Evolutionary conservation across 2,888 invertebrate genomes (phyloP), one percentile per base, ranked within the genome.

Genomic region (Mamestra brassicae): DNA sequence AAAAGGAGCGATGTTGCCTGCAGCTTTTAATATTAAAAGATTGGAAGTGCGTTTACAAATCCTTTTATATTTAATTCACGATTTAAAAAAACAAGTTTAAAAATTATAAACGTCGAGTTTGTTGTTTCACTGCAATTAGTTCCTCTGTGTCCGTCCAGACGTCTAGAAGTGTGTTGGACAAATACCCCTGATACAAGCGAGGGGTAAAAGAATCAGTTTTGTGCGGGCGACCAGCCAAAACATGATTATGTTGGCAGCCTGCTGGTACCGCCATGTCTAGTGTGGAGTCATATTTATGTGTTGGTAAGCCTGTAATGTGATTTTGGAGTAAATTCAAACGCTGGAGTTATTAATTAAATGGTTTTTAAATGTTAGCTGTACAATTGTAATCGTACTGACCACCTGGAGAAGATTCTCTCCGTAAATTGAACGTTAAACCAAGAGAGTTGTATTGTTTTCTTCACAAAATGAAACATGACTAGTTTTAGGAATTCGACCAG

Each of bases 201-300:
- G 54, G 71, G 69, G 83, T 57, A 76, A 85, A 89, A 87, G 89
- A 92, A 91, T 91, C 92, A 90, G 90, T 90, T 92, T 89, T 86
- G 87, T 85, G 74, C 84, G 90, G 92, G 92, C 92, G 86, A 47
- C 65, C 69, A 62, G 93, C 92, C 92, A 92, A 92, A 86, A 89
- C 88, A 88, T 90, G 89, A 93, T 92, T 92, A 92, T 87, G 88
- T 91, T 91, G 90, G 91, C 91, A 90, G 84, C 78, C 65, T 58
- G 63, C 82, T 77, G 72, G 64, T 66, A 71, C 70, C 65, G 47
- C 72, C 63, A 58, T 26, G 50, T 80, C 71, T 71, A 70, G 58
- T 54, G 38, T 47, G 42, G 50, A 61, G 36, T 67, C 50, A 61
- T 76, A 80, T 76, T 73, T 82, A 83, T 83, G 69, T 79, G 58